Evolutionary conservation across 2,113 vertebrate genomes (phyloP).

Genomic region (Alectura lathami): DNA sequence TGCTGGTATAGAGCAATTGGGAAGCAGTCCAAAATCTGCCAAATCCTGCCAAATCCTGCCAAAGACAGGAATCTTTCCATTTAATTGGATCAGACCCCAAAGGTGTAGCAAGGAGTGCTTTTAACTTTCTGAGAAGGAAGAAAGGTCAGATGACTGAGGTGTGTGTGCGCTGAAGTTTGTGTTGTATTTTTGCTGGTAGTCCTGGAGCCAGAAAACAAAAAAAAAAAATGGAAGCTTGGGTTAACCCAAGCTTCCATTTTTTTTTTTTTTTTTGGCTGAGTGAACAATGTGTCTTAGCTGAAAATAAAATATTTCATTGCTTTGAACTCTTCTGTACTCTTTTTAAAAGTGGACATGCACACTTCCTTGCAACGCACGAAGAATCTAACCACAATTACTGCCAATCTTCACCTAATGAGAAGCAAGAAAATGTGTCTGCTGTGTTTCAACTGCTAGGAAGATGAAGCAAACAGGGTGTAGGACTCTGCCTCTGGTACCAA

Average conservation of each 20-base stretch:
- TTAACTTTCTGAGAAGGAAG: constrained; percentile 7
- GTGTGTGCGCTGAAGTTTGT: not conserved
- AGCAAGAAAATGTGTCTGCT: not conserved
- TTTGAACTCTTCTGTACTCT: not conserved
- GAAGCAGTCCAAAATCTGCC: not conserved
- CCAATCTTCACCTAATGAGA: not conserved
- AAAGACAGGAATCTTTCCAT: not conserved
- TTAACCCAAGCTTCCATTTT: not conserved
- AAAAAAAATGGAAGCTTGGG: not conserved
- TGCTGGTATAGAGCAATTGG: not conserved
- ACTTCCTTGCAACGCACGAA: not conserved
- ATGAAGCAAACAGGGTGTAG: not conserved
- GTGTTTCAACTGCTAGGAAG: not conserved
- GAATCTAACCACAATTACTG: not conserved
- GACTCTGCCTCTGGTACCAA: not conserved
- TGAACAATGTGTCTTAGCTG: not conserved
- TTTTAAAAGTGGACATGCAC: not conserved
- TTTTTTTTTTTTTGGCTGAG: constrained; percentile 4
- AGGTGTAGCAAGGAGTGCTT: not conserved
- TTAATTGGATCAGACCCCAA: not conserved
- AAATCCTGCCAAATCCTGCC: constrained; percentile 30
- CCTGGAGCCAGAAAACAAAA: not conserved
- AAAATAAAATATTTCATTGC: not conserved
- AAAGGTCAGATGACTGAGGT: not conserved
- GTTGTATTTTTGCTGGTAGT: not conserved